These are phyloP conservation scores for Xiphorhynchus erythropygius DNA, from an alignment of 2,797 vertebrate species.

Conservation along the genomic window DNA sequence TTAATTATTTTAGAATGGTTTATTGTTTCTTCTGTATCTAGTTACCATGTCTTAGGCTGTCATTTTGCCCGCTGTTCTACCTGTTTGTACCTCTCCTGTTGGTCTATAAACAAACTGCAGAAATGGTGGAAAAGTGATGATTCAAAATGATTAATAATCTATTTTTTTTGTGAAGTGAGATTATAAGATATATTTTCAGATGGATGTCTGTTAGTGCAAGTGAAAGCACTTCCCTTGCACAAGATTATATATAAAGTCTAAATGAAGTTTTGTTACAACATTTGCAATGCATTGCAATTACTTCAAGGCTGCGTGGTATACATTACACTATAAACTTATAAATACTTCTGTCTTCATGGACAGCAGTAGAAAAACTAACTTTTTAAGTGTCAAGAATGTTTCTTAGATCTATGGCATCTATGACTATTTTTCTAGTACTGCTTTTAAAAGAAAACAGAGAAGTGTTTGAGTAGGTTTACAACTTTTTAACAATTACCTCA, in stretches of 20 bases:
- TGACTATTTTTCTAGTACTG: neutral
- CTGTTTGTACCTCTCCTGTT: neutral
- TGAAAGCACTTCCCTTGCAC: conserved; percentile 36
- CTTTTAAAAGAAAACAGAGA: neutral
- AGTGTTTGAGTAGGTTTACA: neutral
- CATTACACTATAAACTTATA: neutral
- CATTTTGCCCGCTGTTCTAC: neutral
- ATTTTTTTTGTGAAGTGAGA: neutral
- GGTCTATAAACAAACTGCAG: neutral
- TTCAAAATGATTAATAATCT: neutral
- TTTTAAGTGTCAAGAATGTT: neutral
- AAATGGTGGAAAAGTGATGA: neutral
- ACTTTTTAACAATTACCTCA: neutral
- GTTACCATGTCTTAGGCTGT: neutral
- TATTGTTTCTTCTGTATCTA: neutral
- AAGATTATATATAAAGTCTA: neutral
- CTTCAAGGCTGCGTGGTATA: conserved; percentile 24
- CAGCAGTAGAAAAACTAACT: neutral
- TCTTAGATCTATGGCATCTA: neutral
- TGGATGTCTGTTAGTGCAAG: neutral
- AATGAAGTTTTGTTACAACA: conserved; percentile 34
- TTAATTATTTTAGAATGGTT: neutral
- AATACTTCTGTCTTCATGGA: neutral
- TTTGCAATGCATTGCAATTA: neutral
- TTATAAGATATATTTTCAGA: neutral